These are phyloP conservation scores for Machaerirhynchus nigripectus DNA, from an alignment of 2,113 vertebrate species.

Conservation along the genomic window DNA sequence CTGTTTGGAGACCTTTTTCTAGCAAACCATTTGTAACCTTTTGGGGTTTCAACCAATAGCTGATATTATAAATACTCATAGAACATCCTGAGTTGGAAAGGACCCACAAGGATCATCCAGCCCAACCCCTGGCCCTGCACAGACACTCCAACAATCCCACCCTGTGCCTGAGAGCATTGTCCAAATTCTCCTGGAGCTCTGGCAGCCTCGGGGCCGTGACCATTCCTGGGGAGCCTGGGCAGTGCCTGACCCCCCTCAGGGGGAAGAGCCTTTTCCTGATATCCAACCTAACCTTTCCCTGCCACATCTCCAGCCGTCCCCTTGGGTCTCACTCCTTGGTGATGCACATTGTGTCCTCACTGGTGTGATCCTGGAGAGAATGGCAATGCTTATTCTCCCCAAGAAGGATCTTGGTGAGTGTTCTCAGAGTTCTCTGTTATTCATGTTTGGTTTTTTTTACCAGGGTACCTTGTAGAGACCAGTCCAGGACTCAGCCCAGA, in stretches of 20 bases:
- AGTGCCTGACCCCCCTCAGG: not conserved
- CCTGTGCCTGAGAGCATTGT: not conserved
- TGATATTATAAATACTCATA: not conserved
- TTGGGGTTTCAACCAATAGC: not conserved
- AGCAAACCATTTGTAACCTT: not conserved
- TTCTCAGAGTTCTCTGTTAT: not conserved
- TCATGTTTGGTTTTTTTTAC: not conserved
- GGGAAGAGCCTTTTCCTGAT: not conserved
- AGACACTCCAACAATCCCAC: not conserved
- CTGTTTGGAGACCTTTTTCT: not conserved
- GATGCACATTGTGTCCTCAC: not conserved
- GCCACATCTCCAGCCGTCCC: not conserved
- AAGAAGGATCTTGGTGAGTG: not conserved
- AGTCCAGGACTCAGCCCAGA: constrained; percentile 66
- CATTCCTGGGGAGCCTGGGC: not conserved
- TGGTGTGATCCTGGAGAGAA: not conserved
- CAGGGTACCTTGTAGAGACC: constrained; percentile 43
- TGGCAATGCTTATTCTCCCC: not conserved
- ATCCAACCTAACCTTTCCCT: not conserved
- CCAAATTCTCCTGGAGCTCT: not conserved
- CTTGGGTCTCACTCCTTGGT: not conserved
- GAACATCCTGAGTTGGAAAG: not conserved
- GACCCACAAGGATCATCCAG: not conserved
- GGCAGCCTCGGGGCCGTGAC: not conserved
- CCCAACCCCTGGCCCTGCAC: not conserved